phyloP scores from a whole-genome alignment of 2,888 invertebrate species.

The Caprella mutica region DNA sequence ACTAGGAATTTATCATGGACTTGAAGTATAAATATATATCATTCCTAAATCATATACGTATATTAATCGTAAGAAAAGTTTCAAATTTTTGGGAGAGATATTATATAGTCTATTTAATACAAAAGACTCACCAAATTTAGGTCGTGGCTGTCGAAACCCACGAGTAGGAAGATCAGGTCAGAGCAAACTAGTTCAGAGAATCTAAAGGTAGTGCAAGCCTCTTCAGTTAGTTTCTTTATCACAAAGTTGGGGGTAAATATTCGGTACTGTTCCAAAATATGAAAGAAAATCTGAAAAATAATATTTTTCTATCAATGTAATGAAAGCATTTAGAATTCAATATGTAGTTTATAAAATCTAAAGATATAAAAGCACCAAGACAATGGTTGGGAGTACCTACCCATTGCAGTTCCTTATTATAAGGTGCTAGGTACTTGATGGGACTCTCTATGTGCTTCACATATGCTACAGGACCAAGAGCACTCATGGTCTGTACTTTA shows the following conservation, averaged over 20 bases:
- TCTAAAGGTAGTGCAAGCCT: slow-evolving; percentile 4
- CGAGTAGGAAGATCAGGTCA: slow-evolving; percentile 17
- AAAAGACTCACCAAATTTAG: slow-evolving; percentile 22
- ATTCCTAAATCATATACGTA: too few species aligned
- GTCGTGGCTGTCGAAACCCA: slow-evolving; percentile 22
- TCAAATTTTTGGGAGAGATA: too few species aligned
- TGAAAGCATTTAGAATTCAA: too few species aligned
- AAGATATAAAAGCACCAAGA: too few species aligned
- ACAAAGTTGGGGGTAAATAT: background rate
- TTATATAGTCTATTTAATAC: too few species aligned
- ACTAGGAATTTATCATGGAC: too few species aligned
- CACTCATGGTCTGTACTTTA: slow-evolving; percentile 27
- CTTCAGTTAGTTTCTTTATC: background rate
- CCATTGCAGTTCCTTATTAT: background rate
- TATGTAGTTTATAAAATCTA: too few species aligned
- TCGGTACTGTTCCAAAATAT: background rate
- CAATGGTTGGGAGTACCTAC: too few species aligned
- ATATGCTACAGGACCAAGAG: slow-evolving; percentile 19
- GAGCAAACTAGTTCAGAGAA: slow-evolving; percentile 10
- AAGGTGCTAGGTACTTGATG: too few species aligned
- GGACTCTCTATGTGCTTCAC: slow-evolving; percentile 11
- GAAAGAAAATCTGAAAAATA: background rate
- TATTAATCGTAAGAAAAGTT: too few species aligned
- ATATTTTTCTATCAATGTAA: background rate
- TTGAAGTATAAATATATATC: too few species aligned